Conservation (phyloP, 2,888 invertebrate genomes). For the Chaitophorus viminalis region DNA sequence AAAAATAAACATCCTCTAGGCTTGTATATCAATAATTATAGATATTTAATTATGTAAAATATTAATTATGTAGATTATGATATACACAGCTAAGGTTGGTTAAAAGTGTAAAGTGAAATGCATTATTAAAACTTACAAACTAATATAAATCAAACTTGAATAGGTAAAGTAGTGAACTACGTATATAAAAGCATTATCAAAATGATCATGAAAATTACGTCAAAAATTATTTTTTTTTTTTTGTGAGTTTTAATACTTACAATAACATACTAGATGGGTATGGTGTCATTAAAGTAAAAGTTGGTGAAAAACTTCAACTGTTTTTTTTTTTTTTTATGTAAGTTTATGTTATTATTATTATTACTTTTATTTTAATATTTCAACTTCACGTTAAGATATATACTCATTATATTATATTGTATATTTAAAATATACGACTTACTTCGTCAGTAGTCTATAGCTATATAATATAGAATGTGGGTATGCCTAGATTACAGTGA, state of each 20-base stretch:
- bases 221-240: background rate
- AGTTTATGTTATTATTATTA: background rate
- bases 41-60: too few relatives aligned
- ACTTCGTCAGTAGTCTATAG: background rate
- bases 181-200: too few relatives aligned
- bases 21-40: too few relatives aligned
- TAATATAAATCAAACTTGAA: too few relatives aligned
- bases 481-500: background rate
- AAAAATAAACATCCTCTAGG: too few relatives aligned
- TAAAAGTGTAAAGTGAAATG: background rate
- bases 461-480: background rate
- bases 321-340: background rate
- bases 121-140: too few relatives aligned
- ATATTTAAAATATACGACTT: background rate
- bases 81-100: background rate
- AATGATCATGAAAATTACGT: background rate
- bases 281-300: background rate
- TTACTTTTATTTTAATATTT: background rate
- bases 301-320: background rate
- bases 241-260: background rate
- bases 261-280: background rate
- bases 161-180: too few relatives aligned
- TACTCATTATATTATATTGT: too few relatives aligned
- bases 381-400: background rate
- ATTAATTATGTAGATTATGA: too few relatives aligned